phyloP scores from a whole-genome alignment of 2,888 invertebrate species.

The Podabrus alpinus region DNA sequence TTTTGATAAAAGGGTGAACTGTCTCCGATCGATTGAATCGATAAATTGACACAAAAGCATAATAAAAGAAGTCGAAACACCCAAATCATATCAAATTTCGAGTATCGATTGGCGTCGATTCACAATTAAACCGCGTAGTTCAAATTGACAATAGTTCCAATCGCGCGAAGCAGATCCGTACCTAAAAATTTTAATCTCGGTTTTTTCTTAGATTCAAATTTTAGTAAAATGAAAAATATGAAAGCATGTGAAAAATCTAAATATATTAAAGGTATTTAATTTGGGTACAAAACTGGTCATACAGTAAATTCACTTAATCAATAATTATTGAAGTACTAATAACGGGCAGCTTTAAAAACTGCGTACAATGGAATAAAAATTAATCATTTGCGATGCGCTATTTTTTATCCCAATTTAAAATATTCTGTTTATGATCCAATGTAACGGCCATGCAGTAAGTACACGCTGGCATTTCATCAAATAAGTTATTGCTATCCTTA shows the following conservation, averaged over 20 bases:
- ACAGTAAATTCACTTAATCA: neutral
- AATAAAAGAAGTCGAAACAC: neutral
- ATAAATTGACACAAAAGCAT: slow-evolving; percentile 5
- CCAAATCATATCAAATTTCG: slow-evolving; percentile 4
- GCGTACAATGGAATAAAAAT: neutral
- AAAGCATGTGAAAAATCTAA: neutral
- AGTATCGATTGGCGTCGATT: neutral
- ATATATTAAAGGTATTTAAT: neutral
- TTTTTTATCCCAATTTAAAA: neutral
- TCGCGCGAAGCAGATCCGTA: neutral
- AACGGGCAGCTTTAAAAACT: neutral
- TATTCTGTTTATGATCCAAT: neutral
- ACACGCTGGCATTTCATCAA: neutral
- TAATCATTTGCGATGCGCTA: neutral
- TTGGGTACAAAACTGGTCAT: neutral
- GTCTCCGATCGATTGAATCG: slow-evolving; percentile 56
- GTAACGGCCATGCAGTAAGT: neutral
- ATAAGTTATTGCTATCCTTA: neutral
- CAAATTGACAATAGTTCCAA: neutral
- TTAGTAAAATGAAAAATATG: neutral
- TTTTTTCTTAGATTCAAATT: no score
- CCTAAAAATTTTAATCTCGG: neutral
- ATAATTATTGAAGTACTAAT: neutral
- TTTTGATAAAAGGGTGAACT: slow-evolving; percentile 61
- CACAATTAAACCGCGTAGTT: neutral